These are phyloP conservation scores for Carabus problematicus DNA, from an alignment of 2,888 invertebrate species.

Conservation along the genomic window DNA sequence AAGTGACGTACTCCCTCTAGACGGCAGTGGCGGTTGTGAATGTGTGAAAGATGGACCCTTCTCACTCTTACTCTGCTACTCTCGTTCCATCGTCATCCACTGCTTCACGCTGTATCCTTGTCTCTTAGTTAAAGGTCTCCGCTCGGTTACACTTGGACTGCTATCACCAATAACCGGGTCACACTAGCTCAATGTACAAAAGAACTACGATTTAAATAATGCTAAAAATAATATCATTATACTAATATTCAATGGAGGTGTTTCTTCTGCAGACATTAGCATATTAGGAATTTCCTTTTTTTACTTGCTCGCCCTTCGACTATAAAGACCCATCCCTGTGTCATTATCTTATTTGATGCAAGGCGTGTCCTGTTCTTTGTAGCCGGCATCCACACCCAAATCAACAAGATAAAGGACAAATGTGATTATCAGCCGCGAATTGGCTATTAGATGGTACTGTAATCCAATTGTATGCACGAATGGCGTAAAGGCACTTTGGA, in stretches of 20 bases:
- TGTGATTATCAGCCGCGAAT: constrained; percentile 37
- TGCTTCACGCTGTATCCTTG: not conserved
- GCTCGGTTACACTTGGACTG: too few relatives aligned
- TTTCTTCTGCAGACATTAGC: not conserved
- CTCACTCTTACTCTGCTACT: not conserved
- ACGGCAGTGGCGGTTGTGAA: too few relatives aligned
- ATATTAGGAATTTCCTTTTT: not conserved
- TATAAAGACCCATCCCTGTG: not conserved
- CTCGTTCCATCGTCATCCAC: not conserved
- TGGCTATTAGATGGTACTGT: constrained; percentile 34
- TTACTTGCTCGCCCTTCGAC: not conserved
- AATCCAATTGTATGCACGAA: constrained; percentile 37
- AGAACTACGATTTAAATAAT: constrained; percentile 3
- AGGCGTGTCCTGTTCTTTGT: constrained; percentile 25
- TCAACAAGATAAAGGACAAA: constrained; percentile 42
- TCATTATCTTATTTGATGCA: constrained; percentile 3
- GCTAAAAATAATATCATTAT: not conserved
- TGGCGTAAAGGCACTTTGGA: not conserved
- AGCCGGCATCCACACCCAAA: constrained; percentile 12
- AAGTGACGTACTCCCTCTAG: constrained; percentile 12
- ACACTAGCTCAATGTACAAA: not conserved
- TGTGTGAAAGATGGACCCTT: too few relatives aligned
- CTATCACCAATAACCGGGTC: too few relatives aligned
- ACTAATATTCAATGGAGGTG: not conserved
- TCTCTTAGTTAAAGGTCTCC: too few relatives aligned